Percentiles rank a stretch among this genome's conserved stretches.
Evolutionary conservation across 2,888 invertebrate species (phyloP).

Genomic region (Meta bourneti): DNA sequence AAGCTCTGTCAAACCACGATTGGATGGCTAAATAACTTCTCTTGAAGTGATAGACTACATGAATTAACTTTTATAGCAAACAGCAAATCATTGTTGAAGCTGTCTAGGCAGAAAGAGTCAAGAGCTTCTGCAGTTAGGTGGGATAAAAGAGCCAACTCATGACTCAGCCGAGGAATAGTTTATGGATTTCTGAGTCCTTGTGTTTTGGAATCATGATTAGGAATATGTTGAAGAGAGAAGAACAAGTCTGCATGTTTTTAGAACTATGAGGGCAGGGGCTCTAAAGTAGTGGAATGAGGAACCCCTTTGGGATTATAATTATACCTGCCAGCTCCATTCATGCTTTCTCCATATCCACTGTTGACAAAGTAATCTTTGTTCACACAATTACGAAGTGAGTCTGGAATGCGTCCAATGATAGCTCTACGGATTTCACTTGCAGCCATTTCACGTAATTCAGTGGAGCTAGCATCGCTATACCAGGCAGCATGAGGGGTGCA

Average conservation of each 20-base stretch:
- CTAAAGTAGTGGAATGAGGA: conserved; percentile 78
- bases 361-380: conserved; percentile 92
- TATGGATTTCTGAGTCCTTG: conserved; percentile 92
- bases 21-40: conserved; percentile 69
- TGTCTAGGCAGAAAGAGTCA: conserved; percentile 50
- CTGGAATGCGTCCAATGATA: conserved; percentile 98
- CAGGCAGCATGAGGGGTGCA: conserved; percentile 99
- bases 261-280: conserved; percentile 82
- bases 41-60: conserved; percentile 42
- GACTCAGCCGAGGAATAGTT: conserved; percentile 78
- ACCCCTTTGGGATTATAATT: conserved; percentile 78
- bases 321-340: conserved; percentile 77
- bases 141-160: conserved; percentile 64
- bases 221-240: conserved; percentile 86
- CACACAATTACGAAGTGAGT: conserved; percentile 98
- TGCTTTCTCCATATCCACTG: conserved; percentile 46
- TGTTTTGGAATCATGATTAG: conserved; percentile 89
- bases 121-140: conserved; percentile 63
- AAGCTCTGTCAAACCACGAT: conserved; percentile 50
- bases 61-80: conserved; percentile 52
- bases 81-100: conserved; percentile 46
- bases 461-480: conserved; percentile 98
- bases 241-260: conserved; percentile 79
- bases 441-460: conserved; percentile 98
- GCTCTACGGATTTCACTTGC: conserved; percentile 98